phyloP scores from a whole-genome alignment of 2,888 invertebrate species.

The Cryptus viduatorius region DNA sequence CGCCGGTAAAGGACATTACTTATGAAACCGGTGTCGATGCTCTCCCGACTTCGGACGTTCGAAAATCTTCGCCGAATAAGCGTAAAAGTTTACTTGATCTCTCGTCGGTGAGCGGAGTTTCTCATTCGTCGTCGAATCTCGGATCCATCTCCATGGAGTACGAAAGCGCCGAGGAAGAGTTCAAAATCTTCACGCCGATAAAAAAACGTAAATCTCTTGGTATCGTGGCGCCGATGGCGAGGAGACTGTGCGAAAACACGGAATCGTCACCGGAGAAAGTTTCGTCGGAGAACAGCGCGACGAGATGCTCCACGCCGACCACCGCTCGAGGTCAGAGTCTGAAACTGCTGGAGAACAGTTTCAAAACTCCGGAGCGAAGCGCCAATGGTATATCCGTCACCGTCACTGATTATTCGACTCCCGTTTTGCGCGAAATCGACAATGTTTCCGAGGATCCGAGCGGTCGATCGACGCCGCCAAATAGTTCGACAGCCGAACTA shows the following conservation, averaged over 20 bases:
- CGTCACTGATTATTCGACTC: slow-evolving; percentile 35
- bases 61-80: slow-evolving; percentile 65
- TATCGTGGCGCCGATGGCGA: slow-evolving; percentile 32
- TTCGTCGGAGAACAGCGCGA: background rate
- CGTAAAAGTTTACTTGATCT: slow-evolving; percentile 51
- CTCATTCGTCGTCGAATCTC: slow-evolving; percentile 29
- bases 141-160: slow-evolving; percentile 61
- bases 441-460: slow-evolving; percentile 54
- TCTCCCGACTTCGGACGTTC: slow-evolving; percentile 22
- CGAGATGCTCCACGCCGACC: slow-evolving; percentile 62
- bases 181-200: slow-evolving; percentile 80
- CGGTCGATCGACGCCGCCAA: slow-evolving; percentile 77
- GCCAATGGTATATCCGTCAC: slow-evolving; percentile 8
- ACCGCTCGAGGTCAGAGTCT: slow-evolving; percentile 6
- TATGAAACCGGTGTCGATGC: slow-evolving; percentile 42
- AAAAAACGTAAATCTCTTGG: slow-evolving; percentile 75
- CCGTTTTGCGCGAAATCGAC: slow-evolving; percentile 16
- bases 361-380: slow-evolving; percentile 40
- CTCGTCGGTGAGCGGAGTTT: slow-evolving; percentile 15
- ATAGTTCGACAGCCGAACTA: slow-evolving; percentile 74
- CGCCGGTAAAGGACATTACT: slow-evolving; percentile 7
- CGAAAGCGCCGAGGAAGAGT: slow-evolving; percentile 74
- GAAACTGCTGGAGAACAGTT: slow-evolving; percentile 2
- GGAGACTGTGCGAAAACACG: slow-evolving; percentile 46
- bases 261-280: slow-evolving; percentile 27